Conservation (phyloP, 1,140 invertebrate species). For the Scaptomyza pallida region DNA sequence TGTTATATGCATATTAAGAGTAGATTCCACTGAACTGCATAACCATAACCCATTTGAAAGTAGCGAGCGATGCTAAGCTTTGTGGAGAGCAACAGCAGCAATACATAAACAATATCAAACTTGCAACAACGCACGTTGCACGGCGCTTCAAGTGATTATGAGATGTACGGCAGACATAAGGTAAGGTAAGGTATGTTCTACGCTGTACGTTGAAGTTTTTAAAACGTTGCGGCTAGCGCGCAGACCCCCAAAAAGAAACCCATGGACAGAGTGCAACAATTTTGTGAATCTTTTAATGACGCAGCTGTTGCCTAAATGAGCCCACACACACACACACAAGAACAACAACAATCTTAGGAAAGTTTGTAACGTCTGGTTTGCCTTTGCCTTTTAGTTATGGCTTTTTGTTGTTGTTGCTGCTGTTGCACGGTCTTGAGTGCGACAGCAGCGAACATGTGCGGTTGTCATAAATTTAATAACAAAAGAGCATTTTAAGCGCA, state of each 20-base stretch:
- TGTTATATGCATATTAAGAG: not conserved
- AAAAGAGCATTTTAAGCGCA: conserved; percentile 75
- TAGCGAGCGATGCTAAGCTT: not conserved
- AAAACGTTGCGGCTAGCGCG: conserved; percentile 58
- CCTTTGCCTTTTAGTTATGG: conserved; percentile 29
- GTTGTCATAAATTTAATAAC: conserved; percentile 78
- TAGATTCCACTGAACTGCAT: not conserved
- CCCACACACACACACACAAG: conserved; percentile 38
- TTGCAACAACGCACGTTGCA: not conserved
- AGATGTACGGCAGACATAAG: not conserved
- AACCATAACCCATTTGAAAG: not conserved
- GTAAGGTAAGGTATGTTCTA: not conserved
- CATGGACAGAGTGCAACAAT: conserved; percentile 58
- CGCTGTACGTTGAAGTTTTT: conserved; percentile 14
- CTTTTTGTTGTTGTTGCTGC: conserved; percentile 48
- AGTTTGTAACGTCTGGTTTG: conserved; percentile 24
- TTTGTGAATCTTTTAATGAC: conserved; percentile 70
- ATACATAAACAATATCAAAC: not conserved
- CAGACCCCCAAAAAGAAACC: conserved; percentile 4
- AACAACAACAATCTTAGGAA: conserved; percentile 32
- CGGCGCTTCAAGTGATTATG: not conserved
- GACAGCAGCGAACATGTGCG: conserved; percentile 68
- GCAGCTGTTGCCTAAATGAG: conserved; percentile 64
- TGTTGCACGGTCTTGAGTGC: conserved; percentile 54
- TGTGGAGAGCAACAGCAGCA: not conserved